These are phyloP conservation scores for Nomada lathburiana DNA, from an alignment of 2,888 invertebrate genomes.

Conservation along the genomic window DNA sequence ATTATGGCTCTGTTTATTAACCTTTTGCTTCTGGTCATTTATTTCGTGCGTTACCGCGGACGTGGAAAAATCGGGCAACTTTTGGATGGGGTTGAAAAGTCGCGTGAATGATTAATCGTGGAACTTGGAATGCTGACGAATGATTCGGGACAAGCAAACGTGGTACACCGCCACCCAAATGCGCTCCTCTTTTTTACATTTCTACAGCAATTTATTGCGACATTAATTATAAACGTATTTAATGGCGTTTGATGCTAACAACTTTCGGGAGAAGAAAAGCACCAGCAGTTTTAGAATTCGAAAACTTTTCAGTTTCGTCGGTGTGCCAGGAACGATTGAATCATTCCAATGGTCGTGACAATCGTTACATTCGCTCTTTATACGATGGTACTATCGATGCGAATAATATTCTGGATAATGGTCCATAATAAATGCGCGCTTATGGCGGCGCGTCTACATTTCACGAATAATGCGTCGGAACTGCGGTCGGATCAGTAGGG, in stretches of 20 bases:
- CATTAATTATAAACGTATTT: too few species aligned
- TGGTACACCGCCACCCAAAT: too few species aligned
- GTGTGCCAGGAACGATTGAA: neutral
- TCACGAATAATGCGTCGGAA: slow-evolving; percentile 29
- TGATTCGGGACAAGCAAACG: neutral
- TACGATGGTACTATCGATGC: slow-evolving; percentile 23
- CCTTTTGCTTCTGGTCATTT: neutral
- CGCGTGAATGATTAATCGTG: neutral
- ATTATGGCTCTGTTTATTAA: neutral
- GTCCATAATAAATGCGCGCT: neutral
- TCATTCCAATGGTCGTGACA: neutral
- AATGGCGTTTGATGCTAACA: too few species aligned
- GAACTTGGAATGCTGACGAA: neutral
- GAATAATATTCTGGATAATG: slow-evolving; percentile 28
- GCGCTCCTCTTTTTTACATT: too few species aligned
- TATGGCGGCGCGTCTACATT: slow-evolving; percentile 24
- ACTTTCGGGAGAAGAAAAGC: too few species aligned
- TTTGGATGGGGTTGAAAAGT: neutral
- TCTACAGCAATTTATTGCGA: too few species aligned
- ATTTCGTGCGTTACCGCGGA: neutral
- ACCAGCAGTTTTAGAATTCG: too few species aligned
- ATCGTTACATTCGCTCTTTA: too few species aligned
- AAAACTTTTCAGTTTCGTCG: too few species aligned
- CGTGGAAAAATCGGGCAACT: neutral
- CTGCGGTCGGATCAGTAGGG: slow-evolving; percentile 37